Evolutionary conservation across 2,113 vertebrate species (phyloP).

Genomic region (Conger conger): DNA sequence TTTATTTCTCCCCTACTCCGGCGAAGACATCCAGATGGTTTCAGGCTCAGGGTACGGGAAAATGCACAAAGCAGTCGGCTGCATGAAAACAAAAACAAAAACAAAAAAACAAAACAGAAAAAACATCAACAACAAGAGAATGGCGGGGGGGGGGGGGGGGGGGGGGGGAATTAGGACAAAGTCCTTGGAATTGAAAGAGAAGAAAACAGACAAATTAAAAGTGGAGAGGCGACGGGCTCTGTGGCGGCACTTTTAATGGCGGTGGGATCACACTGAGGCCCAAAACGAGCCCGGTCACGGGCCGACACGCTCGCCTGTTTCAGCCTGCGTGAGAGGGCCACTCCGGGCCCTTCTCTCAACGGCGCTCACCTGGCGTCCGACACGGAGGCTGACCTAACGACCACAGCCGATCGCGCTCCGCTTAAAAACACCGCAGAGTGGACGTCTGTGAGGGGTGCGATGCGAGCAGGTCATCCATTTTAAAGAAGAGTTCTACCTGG

Average conservation of each 20-base stretch:
- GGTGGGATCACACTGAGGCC: background rate
- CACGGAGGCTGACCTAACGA: background rate
- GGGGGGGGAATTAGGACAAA: conserved; percentile 10
- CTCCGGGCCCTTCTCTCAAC: background rate
- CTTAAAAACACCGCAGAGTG: background rate
- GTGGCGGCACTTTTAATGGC: background rate
- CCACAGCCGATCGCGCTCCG: background rate
- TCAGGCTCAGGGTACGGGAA: background rate
- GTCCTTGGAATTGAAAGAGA: conserved; percentile 7
- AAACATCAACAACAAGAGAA: too few relatives aligned
- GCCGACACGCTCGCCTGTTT: too few relatives aligned
- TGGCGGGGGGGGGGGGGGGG: too few relatives aligned
- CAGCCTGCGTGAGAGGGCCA: too few relatives aligned
- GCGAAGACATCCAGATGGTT: conserved; percentile 4
- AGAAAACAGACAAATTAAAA: background rate
- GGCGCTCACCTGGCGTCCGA: too few relatives aligned
- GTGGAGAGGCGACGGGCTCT: too few relatives aligned
- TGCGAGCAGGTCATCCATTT: background rate
- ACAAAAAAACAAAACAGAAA: background rate
- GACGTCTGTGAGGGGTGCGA: too few relatives aligned
- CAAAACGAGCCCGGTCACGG: background rate
- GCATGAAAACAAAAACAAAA: background rate
- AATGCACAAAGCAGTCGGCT: background rate
- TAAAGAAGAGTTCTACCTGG: background rate
- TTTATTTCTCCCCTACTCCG: background rate